Evolutionary conservation across 2,888 invertebrate genomes (phyloP).

Genomic region (Diaprepes abbreviatus): DNA sequence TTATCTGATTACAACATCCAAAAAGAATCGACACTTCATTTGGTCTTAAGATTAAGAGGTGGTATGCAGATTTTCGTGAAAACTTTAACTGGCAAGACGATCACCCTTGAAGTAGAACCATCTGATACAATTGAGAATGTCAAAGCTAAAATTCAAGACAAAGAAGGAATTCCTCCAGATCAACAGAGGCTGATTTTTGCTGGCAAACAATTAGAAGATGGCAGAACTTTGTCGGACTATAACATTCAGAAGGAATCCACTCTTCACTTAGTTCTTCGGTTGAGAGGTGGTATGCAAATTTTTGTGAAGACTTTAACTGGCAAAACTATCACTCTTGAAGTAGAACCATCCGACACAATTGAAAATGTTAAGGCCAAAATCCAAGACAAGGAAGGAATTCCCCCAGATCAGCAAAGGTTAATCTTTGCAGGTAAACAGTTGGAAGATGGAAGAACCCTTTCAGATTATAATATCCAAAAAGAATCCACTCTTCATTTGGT

Average conservation of each 20-base stretch:
- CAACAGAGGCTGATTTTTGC: constrained; percentile 74
- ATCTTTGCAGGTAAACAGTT: constrained; percentile 77
- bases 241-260: constrained; percentile 94
- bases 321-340: constrained; percentile 72
- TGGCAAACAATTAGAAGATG: constrained; percentile 84
- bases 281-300: constrained; percentile 68
- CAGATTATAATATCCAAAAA: constrained; percentile 94
- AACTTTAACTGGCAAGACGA: constrained; percentile 72
- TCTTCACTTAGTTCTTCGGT: constrained; percentile 37
- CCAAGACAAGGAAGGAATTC: constrained; percentile 72
- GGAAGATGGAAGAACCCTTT: constrained; percentile 91
- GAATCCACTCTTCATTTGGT: constrained; percentile 95
- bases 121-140: constrained; percentile 76
- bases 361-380: constrained; percentile 76
- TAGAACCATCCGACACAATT: constrained; percentile 74
- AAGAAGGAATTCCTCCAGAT: constrained; percentile 83
- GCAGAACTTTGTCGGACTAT: constrained; percentile 90
- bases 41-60: constrained; percentile 93
- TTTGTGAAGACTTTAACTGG: constrained; percentile 74
- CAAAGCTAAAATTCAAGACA: constrained; percentile 73
- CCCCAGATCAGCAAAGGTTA: constrained; percentile 73
- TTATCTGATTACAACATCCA: constrained; percentile 94
- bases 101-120: constrained; percentile 72
- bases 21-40: constrained; percentile 93
- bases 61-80: constrained; percentile 83